Base-by-base conservation (phyloP, 2,797 vertebrate genomes). In the Emydoidea blandingii region DNA sequence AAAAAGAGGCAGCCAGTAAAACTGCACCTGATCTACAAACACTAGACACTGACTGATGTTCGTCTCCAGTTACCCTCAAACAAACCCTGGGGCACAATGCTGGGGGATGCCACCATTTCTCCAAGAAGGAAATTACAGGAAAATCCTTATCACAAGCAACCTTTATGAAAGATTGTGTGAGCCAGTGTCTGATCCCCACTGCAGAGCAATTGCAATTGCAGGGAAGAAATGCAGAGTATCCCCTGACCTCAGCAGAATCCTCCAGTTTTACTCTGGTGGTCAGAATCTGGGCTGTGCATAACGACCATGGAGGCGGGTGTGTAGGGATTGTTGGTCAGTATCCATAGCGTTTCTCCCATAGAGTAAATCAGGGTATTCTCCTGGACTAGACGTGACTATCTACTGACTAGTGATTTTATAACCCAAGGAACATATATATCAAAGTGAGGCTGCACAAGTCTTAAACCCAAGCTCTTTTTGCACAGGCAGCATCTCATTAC, bases 1-100 rank as follows among this genome's bases (percentile, higher is more conserved):
- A 91, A 95, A 95, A 92, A 88, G 78, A 92, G 15, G 59, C 89
- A 85, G 49, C 74, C 88, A 92, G 94, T 95, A 59, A 34, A 86
- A 95, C 81, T 2, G n/a, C 49, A 83, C 37, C 83, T 47, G 25
- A 87, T 91, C 86, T 81, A 21, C 82, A 50, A 41, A 15, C 27
- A 87, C 5, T 41, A 44, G 72, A 34, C 9, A 34, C 82, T 85
- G 82, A 85, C 29, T 1, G 10, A 16, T 6, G 49, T 16, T 86
- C 89, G 57, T 90, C 86, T 85, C 74, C 86, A 91, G 78, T 16
- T 47, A 49, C 74, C 14, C 41, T 47, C 89, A 86, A 54, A 44
- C 5, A 59, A 2, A 86, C n/a, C 2, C 62, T 57, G 18, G 81
- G 52, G 78, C 4, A 89, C n/a, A 12, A 23, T 0, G 0, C 8